These are phyloP conservation scores for Ganaspis sp. DNA, from an alignment of 1,140 invertebrate genomes.

Conservation along the genomic window DNA sequence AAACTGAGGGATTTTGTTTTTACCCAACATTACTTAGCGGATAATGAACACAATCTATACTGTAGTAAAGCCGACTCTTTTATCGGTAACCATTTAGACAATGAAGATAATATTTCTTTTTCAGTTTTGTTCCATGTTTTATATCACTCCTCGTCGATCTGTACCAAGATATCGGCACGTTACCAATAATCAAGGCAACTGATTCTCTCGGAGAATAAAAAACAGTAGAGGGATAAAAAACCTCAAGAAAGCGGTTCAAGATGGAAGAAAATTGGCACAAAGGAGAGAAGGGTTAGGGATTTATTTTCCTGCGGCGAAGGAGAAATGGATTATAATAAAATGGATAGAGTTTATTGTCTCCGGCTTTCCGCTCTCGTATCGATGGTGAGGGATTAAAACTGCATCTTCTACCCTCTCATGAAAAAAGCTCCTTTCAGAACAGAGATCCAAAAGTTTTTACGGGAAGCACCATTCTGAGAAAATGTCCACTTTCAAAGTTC, in stretches of 20 bases:
- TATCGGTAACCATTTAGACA: slow-evolving; percentile 73
- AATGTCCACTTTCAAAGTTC: slow-evolving; percentile 27
- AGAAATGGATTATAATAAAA: slow-evolving; percentile 59
- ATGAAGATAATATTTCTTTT: slow-evolving; percentile 73
- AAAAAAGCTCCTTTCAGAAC: slow-evolving; percentile 15
- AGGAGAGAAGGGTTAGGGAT: slow-evolving; percentile 52
- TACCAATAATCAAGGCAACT: slow-evolving; percentile 60
- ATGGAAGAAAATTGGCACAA: slow-evolving; percentile 33
- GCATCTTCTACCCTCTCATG: slow-evolving; percentile 8
- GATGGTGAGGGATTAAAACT: slow-evolving; percentile 34
- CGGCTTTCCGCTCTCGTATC: slow-evolving; percentile 35
- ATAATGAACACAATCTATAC: too few relatives aligned
- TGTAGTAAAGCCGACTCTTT: slow-evolving; percentile 68
- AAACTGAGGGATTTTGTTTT: too few relatives aligned
- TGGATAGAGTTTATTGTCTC: slow-evolving; percentile 53
- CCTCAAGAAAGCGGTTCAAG: neutral
- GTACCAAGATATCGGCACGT: slow-evolving; percentile 59
- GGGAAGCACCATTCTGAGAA: slow-evolving; percentile 18
- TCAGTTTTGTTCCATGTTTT: slow-evolving; percentile 64
- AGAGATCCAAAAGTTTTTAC: slow-evolving; percentile 19
- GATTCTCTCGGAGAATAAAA: slow-evolving; percentile 46
- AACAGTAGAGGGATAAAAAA: slow-evolving; percentile 40
- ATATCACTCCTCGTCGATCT: slow-evolving; percentile 60
- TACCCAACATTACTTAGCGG: too few relatives aligned
- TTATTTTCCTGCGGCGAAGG: slow-evolving; percentile 57